Evolutionary conservation across 2,797 vertebrate genomes (phyloP), one percentile per base, ranked within the genome.

Genomic region (Pampus argenteus): DNA sequence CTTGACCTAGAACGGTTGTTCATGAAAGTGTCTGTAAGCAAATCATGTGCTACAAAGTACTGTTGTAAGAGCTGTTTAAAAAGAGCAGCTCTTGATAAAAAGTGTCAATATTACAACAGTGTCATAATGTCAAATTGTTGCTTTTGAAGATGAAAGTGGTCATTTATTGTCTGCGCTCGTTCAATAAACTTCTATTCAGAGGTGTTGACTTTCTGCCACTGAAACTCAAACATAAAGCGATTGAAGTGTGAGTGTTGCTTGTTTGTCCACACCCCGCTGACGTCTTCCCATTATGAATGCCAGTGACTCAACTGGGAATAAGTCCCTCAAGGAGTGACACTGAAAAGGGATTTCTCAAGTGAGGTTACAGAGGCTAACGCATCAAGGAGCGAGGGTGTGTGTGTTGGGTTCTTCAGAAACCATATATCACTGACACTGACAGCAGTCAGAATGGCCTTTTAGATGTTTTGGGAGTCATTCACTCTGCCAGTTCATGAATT

Each of bases 191-290:
- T 76, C 51, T 52, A 60, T 69, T 78, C 60, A 81, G 40, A 63
- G 25, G 65, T 88, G 83, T 92, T 90, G 88, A 89, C 88, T 85
- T 72, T 81, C 70, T 86, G 76, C 85, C 83, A 82, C 82, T 90
- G 89, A 92, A 91, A 93, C 86, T 90, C 90, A 90, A 91, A 92
- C 89, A 92, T 11, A 20, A 52, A 48, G 51, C 3, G 9, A 55
- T 66, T 64, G 58, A 77, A 79, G 49, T 64, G 71, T 62, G 38
- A 67, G 49, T 3, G 26, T 9, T 10, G 47, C 70, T 38, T 22
- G 17, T 26, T 23, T 6, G 1, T 68, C 68, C 67, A 71, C 67
- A 4, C 81, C 79, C 63, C 2, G 14, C 38, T 64, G 55, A 78
- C 63, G 9, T 71, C 60, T 50, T 47, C 42, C 63, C 62, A 59